phyloP scores from a whole-genome alignment of 2,797 vertebrate genomes.

The Aeoliscus strigatus region DNA sequence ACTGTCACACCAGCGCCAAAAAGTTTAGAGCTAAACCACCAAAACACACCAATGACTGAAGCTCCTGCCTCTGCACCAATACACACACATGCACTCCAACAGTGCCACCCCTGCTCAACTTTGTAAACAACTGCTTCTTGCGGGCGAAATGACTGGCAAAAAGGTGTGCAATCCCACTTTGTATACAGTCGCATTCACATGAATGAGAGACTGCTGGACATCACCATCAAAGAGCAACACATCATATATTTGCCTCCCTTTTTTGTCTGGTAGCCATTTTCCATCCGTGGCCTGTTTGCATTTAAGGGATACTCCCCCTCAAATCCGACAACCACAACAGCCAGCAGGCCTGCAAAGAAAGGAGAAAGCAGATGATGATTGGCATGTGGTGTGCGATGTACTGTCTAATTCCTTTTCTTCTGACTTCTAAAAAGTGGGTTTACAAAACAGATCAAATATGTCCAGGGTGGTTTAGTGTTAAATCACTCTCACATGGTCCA shows the following conservation, averaged over 20 bases:
- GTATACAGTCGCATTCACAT: conserved; percentile 35
- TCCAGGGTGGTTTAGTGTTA: conserved; percentile 9
- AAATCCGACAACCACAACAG: conserved; percentile 59
- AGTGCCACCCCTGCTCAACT: conserved; percentile 42
- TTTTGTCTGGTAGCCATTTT: conserved; percentile 56
- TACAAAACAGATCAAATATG: conserved; percentile 32
- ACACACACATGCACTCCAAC: conserved; percentile 27
- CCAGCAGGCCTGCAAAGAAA: conserved; percentile 24
- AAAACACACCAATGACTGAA: conserved; percentile 56
- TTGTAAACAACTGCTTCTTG: conserved; percentile 64
- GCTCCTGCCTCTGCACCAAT: conserved; percentile 43
- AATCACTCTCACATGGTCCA: conserved; percentile 38
- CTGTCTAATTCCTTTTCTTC: conserved; percentile 23
- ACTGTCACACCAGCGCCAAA: conserved; percentile 37
- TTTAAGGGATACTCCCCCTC: conserved; percentile 50
- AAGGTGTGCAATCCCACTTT: conserved; percentile 41
- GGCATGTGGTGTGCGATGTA: conserved; percentile 27
- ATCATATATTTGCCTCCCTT: conserved; percentile 40
- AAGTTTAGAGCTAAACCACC: conserved; percentile 72
- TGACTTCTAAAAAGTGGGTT: conserved; percentile 27
- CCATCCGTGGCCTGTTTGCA: conserved; percentile 50
- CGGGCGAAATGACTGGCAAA: conserved; percentile 59
- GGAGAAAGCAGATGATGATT: conserved; percentile 56
- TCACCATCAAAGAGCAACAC: conserved; percentile 41
- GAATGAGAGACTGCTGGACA: conserved; percentile 26